Evolutionary conservation across 2,888 invertebrate genomes (phyloP).

Genomic region (Conops quadrifasciatus): DNA sequence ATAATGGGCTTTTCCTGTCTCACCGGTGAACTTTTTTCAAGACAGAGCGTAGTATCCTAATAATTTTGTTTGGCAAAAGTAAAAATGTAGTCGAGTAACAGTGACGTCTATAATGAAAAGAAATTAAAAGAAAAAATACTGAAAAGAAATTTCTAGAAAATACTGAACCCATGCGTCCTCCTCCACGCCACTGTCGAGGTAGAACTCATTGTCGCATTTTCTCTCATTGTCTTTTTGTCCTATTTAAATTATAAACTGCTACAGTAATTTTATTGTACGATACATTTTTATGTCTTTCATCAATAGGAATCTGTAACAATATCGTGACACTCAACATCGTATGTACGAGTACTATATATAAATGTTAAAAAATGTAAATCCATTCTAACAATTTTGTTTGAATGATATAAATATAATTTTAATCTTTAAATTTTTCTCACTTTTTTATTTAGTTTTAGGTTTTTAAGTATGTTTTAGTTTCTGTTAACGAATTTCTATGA

Average conservation of each 20-base stretch:
- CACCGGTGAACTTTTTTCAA: too few species aligned
- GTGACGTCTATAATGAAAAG: too few species aligned
- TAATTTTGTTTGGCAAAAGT: too few species aligned
- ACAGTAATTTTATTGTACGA: conserved; percentile 20
- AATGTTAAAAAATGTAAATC: not conserved
- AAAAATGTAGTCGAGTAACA: too few species aligned
- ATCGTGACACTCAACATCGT: not conserved
- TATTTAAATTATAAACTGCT: not conserved
- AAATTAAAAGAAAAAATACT: too few species aligned
- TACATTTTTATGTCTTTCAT: conserved; percentile 30
- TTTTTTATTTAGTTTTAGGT: conserved; percentile 10
- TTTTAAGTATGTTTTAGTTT: conserved; percentile 11
- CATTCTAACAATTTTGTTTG: not conserved
- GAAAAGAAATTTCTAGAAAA: too few species aligned
- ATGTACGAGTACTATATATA: not conserved
- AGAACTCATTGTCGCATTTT: too few species aligned
- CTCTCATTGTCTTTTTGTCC: not conserved
- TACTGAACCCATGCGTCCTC: too few species aligned
- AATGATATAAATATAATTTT: conserved; percentile 12
- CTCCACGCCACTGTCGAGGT: too few species aligned
- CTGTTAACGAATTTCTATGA: conserved; percentile 27
- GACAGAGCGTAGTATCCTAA: too few species aligned
- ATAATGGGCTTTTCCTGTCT: too few species aligned
- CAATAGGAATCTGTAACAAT: conserved; percentile 20
- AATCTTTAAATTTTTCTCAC: conserved; percentile 21